Base-by-base conservation (phyloP, 2,888 invertebrate genomes). In the Achlya flavicornis region DNA sequence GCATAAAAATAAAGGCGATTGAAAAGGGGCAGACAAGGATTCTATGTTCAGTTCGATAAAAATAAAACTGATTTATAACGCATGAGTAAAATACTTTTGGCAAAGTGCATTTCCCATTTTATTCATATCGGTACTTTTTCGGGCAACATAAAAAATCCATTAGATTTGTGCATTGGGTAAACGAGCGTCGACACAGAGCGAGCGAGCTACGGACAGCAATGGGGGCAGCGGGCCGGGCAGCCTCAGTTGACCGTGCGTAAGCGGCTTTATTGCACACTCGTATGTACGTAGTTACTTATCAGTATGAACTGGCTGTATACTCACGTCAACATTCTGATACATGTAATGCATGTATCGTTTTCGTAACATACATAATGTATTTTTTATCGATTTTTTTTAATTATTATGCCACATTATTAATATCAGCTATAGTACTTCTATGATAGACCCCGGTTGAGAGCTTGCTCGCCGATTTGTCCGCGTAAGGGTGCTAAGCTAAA, bases 101-200 rank as follows among this genome's bases (percentile, higher is more conserved):
- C 86, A 85, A 85, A 83, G 79, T 85, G 80, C 84, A 82, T 85
- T 83, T 82, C 73, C 81, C 80, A 80, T 85, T 88, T 87, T 82
- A 85, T 86, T 83, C 84, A 86, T 85, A 83, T 85, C 75, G 80
- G 73, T 80, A 80, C 80, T 76, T 82, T 84, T 86, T 80, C 72
- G 75, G 81, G 78, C 74, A 86, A 88, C 89, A 89, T 86, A 89
- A 89, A 89, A 89, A 89, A 81, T 86, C 89, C 89, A 90, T 89
- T 89, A 90, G 88, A 88, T 88, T 86, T 85, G 85, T 86, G 87
- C 86, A 86, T 80, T 83, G 83, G 83, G 84, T 78, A 80, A 80
- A 78, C 86, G 77, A 79, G 77, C 72, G 70, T 67, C 66, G 68
- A 70, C 69, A 71, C 64, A 73, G 73, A 72, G 70, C 71, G 70